Conservation (phyloP, 2,113 vertebrate genomes). For the Pantherophis guttatus region DNA sequence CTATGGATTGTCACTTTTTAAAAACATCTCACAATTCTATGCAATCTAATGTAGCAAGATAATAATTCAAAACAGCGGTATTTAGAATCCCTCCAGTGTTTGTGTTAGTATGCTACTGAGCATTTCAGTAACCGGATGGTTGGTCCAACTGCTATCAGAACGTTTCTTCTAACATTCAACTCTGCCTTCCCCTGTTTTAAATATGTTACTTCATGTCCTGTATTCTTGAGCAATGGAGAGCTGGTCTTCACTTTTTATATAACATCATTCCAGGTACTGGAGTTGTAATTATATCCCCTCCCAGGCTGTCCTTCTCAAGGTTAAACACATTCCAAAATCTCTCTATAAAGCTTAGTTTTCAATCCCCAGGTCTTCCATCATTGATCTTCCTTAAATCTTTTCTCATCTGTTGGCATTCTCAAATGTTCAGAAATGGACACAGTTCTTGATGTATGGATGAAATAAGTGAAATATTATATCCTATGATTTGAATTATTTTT, state of each 20-base stretch:
- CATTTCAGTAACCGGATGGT: neutral
- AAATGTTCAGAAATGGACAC: neutral
- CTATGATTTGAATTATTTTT: neutral
- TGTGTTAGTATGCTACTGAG: neutral
- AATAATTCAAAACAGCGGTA: neutral
- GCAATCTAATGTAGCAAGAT: neutral
- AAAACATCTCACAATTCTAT: neutral
- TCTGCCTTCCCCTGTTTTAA: neutral
- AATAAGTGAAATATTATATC: neutral
- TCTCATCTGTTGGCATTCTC: neutral
- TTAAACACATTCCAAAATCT: neutral
- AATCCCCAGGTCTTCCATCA: neutral
- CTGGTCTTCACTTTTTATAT: neutral
- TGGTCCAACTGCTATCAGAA: neutral
- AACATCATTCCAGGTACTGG: neutral
- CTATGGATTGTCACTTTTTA: neutral
- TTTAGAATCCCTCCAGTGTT: neutral
- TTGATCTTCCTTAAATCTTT: neutral
- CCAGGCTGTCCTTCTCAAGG: neutral
- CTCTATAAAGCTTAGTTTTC: neutral
- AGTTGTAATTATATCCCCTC: neutral
- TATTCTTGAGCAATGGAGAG: neutral
- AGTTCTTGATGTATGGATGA: neutral
- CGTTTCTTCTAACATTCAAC: neutral
- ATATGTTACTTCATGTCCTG: neutral